Base-by-base conservation (phyloP, 2,113 vertebrate genomes). In the Callospermophilus lateralis region DNA sequence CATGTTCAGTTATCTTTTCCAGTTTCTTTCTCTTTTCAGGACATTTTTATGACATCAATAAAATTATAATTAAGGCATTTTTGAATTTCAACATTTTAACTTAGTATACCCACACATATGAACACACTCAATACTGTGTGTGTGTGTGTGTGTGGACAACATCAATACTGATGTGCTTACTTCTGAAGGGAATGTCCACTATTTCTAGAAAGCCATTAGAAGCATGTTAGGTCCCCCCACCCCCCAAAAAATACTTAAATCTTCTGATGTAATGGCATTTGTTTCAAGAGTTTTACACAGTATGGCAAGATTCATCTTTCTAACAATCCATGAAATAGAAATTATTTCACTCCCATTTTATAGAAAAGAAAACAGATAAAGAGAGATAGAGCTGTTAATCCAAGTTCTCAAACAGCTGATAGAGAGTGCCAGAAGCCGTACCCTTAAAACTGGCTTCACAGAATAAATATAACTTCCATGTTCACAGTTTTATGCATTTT, bases 361-460 rank as follows among this genome's bases (percentile, higher is more conserved):
- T 45, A 83, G 16, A 15, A 9, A 39, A 72, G 45, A 34, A 81
- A 72, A 70, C 39, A 17, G 34, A 48, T 45, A 68, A 20, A 37
- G 32, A 78, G 16, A 73, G 2, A 1, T 3, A 48, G 15, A 76
- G 10, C 4, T 30, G 37, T 80, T 48, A 63, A n/a, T 34, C 28
- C 0, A 55, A 10, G 22, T 4, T 45, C 34, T 84, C 5, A 9
- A 12, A 17, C 3, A 87, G 16, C 26, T 77, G n/a, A 2, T 12
- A 3, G 37, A 88, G 0, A 58, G 6, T 89, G 0, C 1, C 8
- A 48, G 20, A 42, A 76, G 20, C 61, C 11, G 30, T 1, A n/a
- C 8, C 0, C 2, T 42, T 78, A 2, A 39, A 7, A 55, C 1
- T 15, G 4, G 1, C 7, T 79, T 19, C 32, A 74, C 63, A 39